Conservation (phyloP, 1,140 invertebrate genomes). For the Drosophila obscura region DNA sequence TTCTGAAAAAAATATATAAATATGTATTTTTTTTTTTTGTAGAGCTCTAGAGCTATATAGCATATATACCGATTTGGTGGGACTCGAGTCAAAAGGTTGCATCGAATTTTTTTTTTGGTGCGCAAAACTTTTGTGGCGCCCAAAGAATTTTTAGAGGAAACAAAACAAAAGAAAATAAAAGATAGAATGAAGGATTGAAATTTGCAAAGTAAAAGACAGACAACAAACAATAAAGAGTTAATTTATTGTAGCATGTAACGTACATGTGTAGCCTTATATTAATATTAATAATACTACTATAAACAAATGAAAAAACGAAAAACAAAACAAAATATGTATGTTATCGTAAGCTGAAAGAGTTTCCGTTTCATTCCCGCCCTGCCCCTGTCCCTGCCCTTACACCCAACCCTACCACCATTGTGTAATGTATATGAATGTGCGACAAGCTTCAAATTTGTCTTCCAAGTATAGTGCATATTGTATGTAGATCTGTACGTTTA, state of each 20-base stretch:
- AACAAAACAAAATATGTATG: slow-evolving; percentile 34
- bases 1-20: slow-evolving; percentile 39
- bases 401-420: slow-evolving; percentile 7
- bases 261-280: slow-evolving; percentile 64
- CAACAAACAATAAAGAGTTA: slow-evolving; percentile 66
- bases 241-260: slow-evolving; percentile 74
- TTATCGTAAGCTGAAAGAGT: slow-evolving; percentile 46
- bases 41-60: slow-evolving; percentile 33
- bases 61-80: slow-evolving; percentile 46
- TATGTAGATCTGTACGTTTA: slow-evolving; percentile 59
- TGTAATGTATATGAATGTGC: slow-evolving; percentile 57
- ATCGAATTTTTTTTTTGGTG: slow-evolving; percentile 63
- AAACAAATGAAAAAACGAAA: slow-evolving; percentile 8
- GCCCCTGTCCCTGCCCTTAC: no score
- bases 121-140: slow-evolving; percentile 37
- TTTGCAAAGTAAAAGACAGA: slow-evolving; percentile 28
- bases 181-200: slow-evolving; percentile 8
- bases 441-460: slow-evolving; percentile 66
- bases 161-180: slow-evolving; percentile 9
- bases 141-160: slow-evolving; percentile 14
- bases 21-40: slow-evolving; percentile 60
- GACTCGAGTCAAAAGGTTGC: slow-evolving; percentile 67
- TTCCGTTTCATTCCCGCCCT: no score
- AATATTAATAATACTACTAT: slow-evolving; percentile 51
- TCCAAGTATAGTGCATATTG: slow-evolving; percentile 64